Conservation (phyloP, 2,797 vertebrate genomes). For the Characodon lateralis region DNA sequence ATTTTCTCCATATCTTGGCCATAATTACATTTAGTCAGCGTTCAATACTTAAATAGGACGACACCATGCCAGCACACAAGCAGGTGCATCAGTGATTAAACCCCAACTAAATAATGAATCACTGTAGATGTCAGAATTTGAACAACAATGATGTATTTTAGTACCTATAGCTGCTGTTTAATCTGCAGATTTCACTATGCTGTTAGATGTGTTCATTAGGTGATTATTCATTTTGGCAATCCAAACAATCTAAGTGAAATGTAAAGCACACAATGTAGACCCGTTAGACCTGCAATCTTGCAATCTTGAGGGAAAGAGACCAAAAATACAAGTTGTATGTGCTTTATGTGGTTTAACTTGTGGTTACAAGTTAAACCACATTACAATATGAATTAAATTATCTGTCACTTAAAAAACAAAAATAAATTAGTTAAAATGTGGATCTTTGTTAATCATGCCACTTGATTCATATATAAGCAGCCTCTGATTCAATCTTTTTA, state of each 20-base stretch:
- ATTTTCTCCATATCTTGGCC: background rate
- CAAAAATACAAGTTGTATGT: background rate
- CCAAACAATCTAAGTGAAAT: conserved; percentile 20
- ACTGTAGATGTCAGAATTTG: background rate
- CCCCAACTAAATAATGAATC: background rate
- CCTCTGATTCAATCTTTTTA: background rate
- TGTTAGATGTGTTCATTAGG: background rate
- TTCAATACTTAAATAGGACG: background rate
- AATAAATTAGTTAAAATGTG: background rate
- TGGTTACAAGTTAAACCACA: conserved; percentile 27
- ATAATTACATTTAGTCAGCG: background rate
- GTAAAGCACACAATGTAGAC: conserved; percentile 4
- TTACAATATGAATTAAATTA: conserved; percentile 16
- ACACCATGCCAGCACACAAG: background rate
- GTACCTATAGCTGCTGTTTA: conserved; percentile 4
- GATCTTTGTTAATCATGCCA: background rate
- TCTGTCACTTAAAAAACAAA: conserved; percentile 11
- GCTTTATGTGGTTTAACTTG: too few species aligned
- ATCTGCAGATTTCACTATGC: background rate
- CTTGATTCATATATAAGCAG: background rate
- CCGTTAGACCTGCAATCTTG: conserved; percentile 20
- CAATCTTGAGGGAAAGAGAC: conserved; percentile 7
- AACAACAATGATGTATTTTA: background rate
- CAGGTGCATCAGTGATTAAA: background rate
- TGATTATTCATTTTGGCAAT: conserved; percentile 45